Base-by-base conservation (phyloP, 2,113 vertebrate species). In the Oryctolagus cuniculus region DNA sequence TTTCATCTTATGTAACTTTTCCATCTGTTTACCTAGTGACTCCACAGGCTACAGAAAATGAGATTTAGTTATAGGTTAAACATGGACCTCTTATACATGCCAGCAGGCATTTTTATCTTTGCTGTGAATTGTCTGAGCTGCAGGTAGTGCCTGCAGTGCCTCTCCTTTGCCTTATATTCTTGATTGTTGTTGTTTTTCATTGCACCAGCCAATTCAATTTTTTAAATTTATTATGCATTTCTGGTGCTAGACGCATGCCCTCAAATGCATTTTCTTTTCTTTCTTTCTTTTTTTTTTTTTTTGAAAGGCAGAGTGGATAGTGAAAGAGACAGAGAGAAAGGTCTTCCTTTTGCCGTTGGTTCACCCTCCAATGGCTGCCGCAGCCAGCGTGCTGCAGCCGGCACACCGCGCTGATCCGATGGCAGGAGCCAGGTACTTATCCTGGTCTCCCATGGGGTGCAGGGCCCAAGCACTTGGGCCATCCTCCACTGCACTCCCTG, bases 1-100 rank as follows among this genome's bases (percentile, higher is more conserved):
- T 83, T 93, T 96, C 11, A 87, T 81, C 15, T 55, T 92, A 72
- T 3, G 66, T 73, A 90, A 72, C n/a, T 44, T 90, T 94, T 29
- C 29, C 44, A 21, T 84, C 4, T 80, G 38, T 81, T 91, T 77
- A 12, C 19, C 27, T 91, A 36, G 55, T 73, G 29, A 66, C 82
- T 77, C 17, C 38, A 79, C 1, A 66, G 3, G 36, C 36, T 84
- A 4, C 36, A 85, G 63, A 85, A 93, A 89, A 78, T 94, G 17
- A 96, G 83, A 82, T 87, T 31, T 3, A 87, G 3, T 67, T 83
- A 31, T 13, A 75, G 51, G 53, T 83, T 85, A 51, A 91, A 93
- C 64, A 29, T 29, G 72, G 84, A 78, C 22, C 10, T 58, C 86
- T 88, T 44, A 24, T 79, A 5, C n/a, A 16, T 81, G 72, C 61